Base-by-base conservation (phyloP, 2,888 invertebrate genomes). In the Onchidella celtica region DNA sequence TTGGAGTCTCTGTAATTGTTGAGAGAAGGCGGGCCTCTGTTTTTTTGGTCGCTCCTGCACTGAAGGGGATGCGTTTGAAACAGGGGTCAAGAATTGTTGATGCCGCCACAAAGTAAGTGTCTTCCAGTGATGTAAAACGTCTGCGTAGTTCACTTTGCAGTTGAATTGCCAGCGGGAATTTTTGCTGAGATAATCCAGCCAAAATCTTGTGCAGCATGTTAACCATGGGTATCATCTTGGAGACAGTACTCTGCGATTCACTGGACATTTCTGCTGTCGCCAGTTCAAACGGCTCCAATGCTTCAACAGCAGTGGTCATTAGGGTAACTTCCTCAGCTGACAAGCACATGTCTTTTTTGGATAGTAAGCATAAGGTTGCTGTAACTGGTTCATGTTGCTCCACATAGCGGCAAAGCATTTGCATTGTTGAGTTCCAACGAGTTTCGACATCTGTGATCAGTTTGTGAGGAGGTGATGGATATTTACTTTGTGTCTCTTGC, bases 371-470 rank as follows among this genome's bases (percentile, higher is more conserved):
- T 9, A 63, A 27, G 6, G 63, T 24, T 63, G 24, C 24, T 63
- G 63, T 63, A 17, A 63, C 63, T 9, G 11, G 17, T n/a, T 9
- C 24, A 24, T 63, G 63, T 9, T 17, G 24, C 24, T 24, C 17
- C 14, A 24, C 11, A 9, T 63, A 63, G 11, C 63, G 9, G 9
- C 27, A 9, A 17, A 24, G 63, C 63, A 63, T 63, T 9, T 63
- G 24, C 11, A 63, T 17, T 21, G 63, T 63, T n/a, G 63, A 63
- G 27, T 63, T 63, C 63, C 63, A 63, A 17, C 24, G 11, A 9
- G 63, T 63, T 9, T 63, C 63, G 63, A 63, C 63, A 11, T 63
- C 63, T n/a, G 9, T 63, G 63, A 63, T 63, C 14, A 63, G 24
- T 24, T 63, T 11, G 63, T 17, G 63, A 6, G 9, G 24, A 24